Base-by-base conservation (phyloP, 2,113 vertebrate species). In the Paedocypris sp. region DNA sequence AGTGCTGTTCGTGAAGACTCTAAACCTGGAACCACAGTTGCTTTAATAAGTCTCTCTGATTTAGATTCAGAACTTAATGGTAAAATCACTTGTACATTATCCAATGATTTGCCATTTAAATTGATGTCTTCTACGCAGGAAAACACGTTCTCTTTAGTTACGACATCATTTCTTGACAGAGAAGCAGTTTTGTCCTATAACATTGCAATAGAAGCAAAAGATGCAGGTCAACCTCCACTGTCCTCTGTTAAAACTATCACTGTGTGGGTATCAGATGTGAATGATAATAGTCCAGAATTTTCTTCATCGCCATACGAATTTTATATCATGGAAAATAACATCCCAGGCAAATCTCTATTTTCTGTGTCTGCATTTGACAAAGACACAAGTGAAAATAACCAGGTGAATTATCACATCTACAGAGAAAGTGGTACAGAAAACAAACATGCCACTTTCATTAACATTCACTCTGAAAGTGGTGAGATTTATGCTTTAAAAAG, bases 1-100 rank as follows among this genome's bases (percentile, higher is more conserved):
- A 89, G 81, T 33, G 80, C 84, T 0, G 79, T 91, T 45, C 49
- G 57, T 2, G 77, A 79, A 25, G 62, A 77, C 42, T 64, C 73
- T 0, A 66, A 16, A 20, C 32, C 42, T 4, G 75, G 79, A 1
- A 79, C 77, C 2, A 69, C 67, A 11, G 49, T 79, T 5, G 78
- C 71, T 18, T 23, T 78, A 2, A 68, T 79, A 4, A 76, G 65
- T 33, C 31, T 70, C 0, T 39, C 51, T 10, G 77, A 79, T 51
- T 31, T 50, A 18, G 77, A 79, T 26, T 75, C 72, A 19, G 72
- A 56, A 3, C 1, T 32, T 1, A 76, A 77, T 19, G 69, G 67
- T 1, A 64, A 70, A 45, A 52, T 73, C 4, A 84, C 70, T 11
- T 80, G 91, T 29, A 77, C 68, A 25, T 64, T 91, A 6, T 12